These are phyloP conservation scores for Cephonodes hylas DNA, from an alignment of 2,888 invertebrate species.

Conservation along the genomic window DNA sequence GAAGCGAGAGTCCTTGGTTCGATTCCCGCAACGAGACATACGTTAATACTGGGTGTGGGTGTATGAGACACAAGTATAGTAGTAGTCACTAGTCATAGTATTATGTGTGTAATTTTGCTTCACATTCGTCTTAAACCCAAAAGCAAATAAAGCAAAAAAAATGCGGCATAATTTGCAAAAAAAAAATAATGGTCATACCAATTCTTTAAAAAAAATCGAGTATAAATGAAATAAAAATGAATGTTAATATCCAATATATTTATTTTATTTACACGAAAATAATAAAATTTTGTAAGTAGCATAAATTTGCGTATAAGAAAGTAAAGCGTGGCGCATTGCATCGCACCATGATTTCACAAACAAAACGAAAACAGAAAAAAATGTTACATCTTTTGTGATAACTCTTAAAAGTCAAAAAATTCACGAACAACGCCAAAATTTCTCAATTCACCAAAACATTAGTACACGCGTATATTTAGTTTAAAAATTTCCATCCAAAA, in stretches of 20 bases:
- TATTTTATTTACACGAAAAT: slow-evolving; percentile 44
- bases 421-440: too few relatives aligned
- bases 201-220: background rate
- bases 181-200: background rate
- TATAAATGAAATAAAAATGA: slow-evolving; percentile 1
- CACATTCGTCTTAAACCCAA: too few relatives aligned
- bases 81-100: too few relatives aligned
- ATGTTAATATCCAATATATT: slow-evolving; percentile 20
- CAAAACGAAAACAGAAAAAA: background rate
- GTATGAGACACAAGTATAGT: too few relatives aligned
- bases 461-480: background rate
- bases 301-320: slow-evolving; percentile 24
- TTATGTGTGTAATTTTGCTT: too few relatives aligned
- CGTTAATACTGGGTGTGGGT: too few relatives aligned
- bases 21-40: too few relatives aligned
- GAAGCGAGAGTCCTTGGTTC: too few relatives aligned
- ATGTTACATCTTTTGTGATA: background rate
- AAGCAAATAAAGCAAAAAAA: too few relatives aligned
- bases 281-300: slow-evolving; percentile 40
- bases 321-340: background rate
- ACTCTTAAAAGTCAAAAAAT: too few relatives aligned
- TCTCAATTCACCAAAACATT: background rate
- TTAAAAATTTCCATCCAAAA: background rate
- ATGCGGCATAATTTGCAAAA: too few relatives aligned
- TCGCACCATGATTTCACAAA: background rate